A percentile compares a stretch with the other conserved stretches of the same genome.
Conservation (phyloP, 2,888 invertebrate species). For the Scaptomyza cyrtandrae region DNA sequence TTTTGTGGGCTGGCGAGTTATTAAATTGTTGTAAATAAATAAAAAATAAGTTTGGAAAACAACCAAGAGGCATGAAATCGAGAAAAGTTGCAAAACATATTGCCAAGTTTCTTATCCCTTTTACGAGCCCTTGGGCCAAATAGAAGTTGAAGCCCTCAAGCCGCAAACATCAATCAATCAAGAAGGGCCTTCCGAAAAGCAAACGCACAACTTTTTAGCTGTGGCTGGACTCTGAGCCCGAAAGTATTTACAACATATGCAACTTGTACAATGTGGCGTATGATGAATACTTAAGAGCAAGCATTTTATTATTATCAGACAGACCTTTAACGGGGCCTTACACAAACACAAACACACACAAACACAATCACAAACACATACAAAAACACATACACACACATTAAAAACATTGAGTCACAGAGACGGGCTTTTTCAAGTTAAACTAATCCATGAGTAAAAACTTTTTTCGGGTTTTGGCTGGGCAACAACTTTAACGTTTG, state of each 20-base stretch:
- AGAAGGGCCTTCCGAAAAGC: conserved; percentile 22
- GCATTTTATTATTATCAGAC: conserved; percentile 70
- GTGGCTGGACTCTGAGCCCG: conserved; percentile 45
- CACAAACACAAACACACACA: neutral
- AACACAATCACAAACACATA: neutral
- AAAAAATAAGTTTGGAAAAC: conserved; percentile 54
- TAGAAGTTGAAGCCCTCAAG: conserved; percentile 57
- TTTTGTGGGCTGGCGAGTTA: conserved; percentile 25
- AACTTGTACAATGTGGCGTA: conserved; percentile 65
- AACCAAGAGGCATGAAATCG: conserved; percentile 46
- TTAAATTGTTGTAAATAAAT: conserved; percentile 62
- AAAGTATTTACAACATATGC: conserved; percentile 78
- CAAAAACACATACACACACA: conserved; percentile 8
- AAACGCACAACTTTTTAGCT: conserved; percentile 50
- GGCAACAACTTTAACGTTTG: conserved; percentile 61
- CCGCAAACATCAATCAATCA: conserved; percentile 73
- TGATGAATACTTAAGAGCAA: conserved; percentile 65
- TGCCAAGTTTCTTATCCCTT: conserved; percentile 71
- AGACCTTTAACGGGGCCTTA: conserved; percentile 43
- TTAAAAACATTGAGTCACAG: neutral
- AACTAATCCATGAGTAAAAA: conserved; percentile 63
- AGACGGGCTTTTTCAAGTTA: conserved; percentile 50
- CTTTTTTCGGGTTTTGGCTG: conserved; percentile 51
- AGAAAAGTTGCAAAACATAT: conserved; percentile 69
- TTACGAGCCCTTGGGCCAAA: conserved; percentile 34